phyloP scores from a whole-genome alignment of 2,888 invertebrate species.

The Exocentrus adspersus region DNA sequence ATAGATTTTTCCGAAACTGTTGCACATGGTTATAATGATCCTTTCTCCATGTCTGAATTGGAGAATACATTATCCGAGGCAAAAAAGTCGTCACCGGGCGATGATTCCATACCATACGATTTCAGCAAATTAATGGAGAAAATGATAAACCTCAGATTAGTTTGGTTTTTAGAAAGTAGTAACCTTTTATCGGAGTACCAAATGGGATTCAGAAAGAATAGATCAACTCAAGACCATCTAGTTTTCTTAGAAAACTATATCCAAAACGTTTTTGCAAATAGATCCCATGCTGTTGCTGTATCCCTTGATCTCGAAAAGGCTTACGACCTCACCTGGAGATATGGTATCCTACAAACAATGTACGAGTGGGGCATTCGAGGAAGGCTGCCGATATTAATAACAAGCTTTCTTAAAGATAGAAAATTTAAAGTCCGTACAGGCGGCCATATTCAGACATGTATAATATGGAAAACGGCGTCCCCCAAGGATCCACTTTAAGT shows the following conservation, averaged over 20 bases:
- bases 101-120: background rate
- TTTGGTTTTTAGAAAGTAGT: background rate
- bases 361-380: constrained; percentile 29
- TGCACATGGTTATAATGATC: background rate
- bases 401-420: constrained; percentile 5
- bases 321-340: background rate
- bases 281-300: background rate
- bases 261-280: background rate
- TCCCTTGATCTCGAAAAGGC: constrained; percentile 6
- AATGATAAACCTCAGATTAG: constrained; percentile 5
- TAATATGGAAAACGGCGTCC: constrained; percentile 16
- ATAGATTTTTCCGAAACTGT: background rate
- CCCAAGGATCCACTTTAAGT: constrained; percentile 21
- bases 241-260: background rate
- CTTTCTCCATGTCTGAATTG: background rate
- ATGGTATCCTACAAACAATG: background rate
- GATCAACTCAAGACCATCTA: background rate
- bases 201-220: constrained; percentile 6
- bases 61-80: constrained; percentile 4
- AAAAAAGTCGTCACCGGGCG: background rate
- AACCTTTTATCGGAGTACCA: background rate
- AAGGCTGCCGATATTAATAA: constrained; percentile 18
- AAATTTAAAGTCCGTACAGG: constrained; percentile 2
- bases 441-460: background rate
- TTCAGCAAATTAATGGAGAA: constrained; percentile 1